Evolutionary conservation across 2,888 invertebrate species (phyloP), one percentile per base, ranked within the genome.

Genomic region (Cactoblastis cactorum): DNA sequence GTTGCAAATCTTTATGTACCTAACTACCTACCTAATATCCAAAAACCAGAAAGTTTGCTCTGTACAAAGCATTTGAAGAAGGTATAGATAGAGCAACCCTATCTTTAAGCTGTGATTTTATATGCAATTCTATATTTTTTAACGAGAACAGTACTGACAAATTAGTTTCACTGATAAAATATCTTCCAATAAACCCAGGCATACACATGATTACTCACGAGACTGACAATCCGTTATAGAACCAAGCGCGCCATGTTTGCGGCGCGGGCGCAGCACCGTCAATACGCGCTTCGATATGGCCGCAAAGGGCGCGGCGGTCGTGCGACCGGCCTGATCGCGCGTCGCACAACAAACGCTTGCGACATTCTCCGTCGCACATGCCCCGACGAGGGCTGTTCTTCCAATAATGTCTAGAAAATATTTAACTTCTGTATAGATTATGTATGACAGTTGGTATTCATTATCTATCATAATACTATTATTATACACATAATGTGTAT

Each of bases 371-470:
- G 78, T 96, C 95, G 74, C 97, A 97, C 0, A 89, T 77, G 8
- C 96, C 95, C 35, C 95, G 92, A 0, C 95, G 94, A 0, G 96
- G 96, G 52, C 96, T 96, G 73, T 95, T 96, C 83, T 97, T 97
- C 92, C 96, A 96, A 77, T 97, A 97, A 76, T 96, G 94, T 69
- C 96, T 96, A 67, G 0, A 69, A 74, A n/a, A n/a, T n/a, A n/a
- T n/a, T n/a, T n/a, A n/a, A n/a, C n/a, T n/a, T n/a, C n/a, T n/a
- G n/a, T n/a, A n/a, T n/a, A n/a, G n/a, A n/a, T n/a, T n/a, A n/a
- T n/a, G n/a, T n/a, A n/a, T n/a, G n/a, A n/a, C n/a, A n/a, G n/a
- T n/a, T n/a, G n/a, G n/a, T n/a, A n/a, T n/a, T n/a, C 9, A 37
- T 15, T 17, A 15, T 37, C 17, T 5, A 22, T 22, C 22, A 28